Evolutionary conservation across 1,140 invertebrate species (phyloP).

Genomic region (Cydia pomonella): DNA sequence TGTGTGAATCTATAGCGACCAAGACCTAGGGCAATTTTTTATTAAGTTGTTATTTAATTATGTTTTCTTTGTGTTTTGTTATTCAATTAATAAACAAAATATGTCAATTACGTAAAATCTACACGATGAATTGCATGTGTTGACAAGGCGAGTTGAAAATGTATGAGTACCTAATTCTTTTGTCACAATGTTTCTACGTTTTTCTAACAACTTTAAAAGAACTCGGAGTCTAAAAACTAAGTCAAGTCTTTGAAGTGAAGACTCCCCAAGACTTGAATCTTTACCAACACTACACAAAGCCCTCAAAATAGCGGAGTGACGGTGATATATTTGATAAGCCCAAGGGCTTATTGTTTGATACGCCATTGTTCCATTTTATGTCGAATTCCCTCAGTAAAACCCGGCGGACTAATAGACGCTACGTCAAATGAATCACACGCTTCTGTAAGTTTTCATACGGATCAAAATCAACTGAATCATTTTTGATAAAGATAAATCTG

Average conservation of each 20-base stretch:
- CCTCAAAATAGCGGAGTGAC: neutral
- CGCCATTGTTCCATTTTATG: conserved; percentile 1
- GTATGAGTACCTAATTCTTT: no score
- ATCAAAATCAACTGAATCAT: neutral
- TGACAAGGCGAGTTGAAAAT: no score
- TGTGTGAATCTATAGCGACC: no score
- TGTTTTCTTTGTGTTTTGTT: no score
- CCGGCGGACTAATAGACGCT: neutral
- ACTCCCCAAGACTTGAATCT: neutral
- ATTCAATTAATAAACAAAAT: no score
- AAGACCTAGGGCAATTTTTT: no score
- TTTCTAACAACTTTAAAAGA: no score
- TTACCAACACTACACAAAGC: neutral
- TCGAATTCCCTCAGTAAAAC: conserved; percentile 3
- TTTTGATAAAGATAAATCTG: neutral
- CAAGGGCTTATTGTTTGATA: conserved; percentile 4
- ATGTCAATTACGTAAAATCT: no score
- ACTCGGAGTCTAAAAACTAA: neutral
- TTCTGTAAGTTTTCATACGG: neutral
- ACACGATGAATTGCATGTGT: no score
- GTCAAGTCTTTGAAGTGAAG: neutral
- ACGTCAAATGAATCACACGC: neutral
- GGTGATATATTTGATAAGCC: conserved; percentile 5
- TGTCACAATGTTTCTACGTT: no score
- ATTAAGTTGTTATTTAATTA: no score